These are phyloP conservation scores for Melanogrammus aeglefinus DNA, from an alignment of 2,797 vertebrate genomes.

Conservation along the genomic window DNA sequence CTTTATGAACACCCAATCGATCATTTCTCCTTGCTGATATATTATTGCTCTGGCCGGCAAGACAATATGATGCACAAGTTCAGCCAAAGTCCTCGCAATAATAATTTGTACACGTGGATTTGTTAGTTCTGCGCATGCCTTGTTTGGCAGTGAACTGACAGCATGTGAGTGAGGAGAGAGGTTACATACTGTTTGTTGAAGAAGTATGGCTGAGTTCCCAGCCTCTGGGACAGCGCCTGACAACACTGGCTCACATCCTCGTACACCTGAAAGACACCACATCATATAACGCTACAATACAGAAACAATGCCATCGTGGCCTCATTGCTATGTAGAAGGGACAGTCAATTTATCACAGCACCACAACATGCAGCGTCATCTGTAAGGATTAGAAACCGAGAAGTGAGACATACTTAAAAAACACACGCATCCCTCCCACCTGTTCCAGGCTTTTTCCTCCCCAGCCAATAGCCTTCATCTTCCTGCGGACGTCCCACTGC, in stretches of 20 bases:
- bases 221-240: constrained; percentile 92
- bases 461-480: constrained; percentile 97
- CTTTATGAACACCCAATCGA: too few relatives aligned
- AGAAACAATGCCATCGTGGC: too few relatives aligned
- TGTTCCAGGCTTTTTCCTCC: constrained; percentile 87
- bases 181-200: constrained; percentile 92
- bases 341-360: neutral
- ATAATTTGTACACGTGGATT: too few relatives aligned
- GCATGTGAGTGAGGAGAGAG: neutral
- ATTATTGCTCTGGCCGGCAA: too few relatives aligned
- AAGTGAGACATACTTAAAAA: neutral
- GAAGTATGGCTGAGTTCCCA: constrained; percentile 92
- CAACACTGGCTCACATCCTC: constrained; percentile 61
- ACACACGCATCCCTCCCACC: constrained; percentile 65
- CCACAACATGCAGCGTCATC: neutral
- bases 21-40: too few relatives aligned
- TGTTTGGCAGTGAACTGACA: too few relatives aligned
- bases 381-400: neutral
- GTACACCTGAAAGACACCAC: constrained; percentile 77
- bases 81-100: too few relatives aligned
- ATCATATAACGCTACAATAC: neutral
- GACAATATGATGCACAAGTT: too few relatives aligned
- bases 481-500: constrained; percentile 92
- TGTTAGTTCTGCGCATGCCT: too few relatives aligned
- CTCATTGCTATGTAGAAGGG: neutral